A percentile compares a stretch with the other conserved stretches of the same genome.
Conservation (phyloP, 2,113 vertebrate genomes). For the Anhinga rufa region DNA sequence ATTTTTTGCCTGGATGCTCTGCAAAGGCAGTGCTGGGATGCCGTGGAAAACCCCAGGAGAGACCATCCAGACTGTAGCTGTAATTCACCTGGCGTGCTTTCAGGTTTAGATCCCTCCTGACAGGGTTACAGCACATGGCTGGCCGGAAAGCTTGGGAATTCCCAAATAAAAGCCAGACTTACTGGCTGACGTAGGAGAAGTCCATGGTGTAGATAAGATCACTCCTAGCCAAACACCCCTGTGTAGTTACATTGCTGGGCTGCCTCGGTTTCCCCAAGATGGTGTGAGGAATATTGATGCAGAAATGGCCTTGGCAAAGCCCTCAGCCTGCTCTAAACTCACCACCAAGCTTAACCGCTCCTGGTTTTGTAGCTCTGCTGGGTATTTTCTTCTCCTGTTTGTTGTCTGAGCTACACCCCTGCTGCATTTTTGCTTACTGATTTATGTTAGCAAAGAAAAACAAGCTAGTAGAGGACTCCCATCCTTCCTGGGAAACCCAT, state of each 20-base stretch:
- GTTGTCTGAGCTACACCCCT: neutral
- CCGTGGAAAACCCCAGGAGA: neutral
- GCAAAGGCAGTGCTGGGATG: rapidly evolving
- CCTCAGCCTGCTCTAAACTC: neutral
- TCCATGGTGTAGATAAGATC: neutral
- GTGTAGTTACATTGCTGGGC: neutral
- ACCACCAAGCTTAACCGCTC: neutral
- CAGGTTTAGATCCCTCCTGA: neutral
- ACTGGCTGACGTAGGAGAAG: neutral
- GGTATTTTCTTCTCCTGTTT: neutral
- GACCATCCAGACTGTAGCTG: neutral
- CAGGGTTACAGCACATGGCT: neutral
- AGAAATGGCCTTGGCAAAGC: neutral
- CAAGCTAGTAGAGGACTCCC: neutral
- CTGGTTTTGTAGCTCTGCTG: neutral
- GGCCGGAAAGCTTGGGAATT: neutral
- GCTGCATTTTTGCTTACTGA: neutral
- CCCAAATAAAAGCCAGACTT: neutral
- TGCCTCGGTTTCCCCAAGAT: neutral
- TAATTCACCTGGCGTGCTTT: neutral
- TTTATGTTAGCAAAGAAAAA: neutral
- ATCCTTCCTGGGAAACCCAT: neutral
- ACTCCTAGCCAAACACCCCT: neutral
- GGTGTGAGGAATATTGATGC: neutral
- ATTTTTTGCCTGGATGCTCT: neutral